These are phyloP conservation scores for Mythimna albipuncta DNA, from an alignment of 2,888 invertebrate species.

Conservation along the genomic window DNA sequence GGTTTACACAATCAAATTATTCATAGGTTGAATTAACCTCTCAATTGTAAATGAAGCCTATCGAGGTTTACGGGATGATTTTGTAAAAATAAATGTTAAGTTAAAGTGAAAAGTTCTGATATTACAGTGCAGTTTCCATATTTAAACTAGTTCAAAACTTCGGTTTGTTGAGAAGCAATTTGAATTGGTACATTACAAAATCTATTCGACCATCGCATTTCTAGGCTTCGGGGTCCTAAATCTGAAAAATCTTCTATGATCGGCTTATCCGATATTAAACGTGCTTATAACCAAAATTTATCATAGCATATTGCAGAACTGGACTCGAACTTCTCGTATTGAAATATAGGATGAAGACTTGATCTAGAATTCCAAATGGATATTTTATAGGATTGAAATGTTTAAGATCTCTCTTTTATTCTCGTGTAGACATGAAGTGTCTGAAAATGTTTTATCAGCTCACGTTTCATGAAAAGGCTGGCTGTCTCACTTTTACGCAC, in stretches of 20 bases:
- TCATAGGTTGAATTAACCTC: too few relatives aligned
- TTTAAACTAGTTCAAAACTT: not conserved
- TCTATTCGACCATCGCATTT: not conserved
- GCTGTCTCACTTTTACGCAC: not conserved
- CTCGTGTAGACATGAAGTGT: not conserved
- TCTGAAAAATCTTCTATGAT: not conserved
- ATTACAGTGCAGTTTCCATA: not conserved
- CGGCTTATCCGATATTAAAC: not conserved
- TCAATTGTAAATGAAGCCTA: too few relatives aligned
- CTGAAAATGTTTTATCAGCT: not conserved
- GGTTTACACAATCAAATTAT: too few relatives aligned
- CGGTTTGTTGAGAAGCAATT: not conserved
- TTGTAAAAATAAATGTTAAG: too few relatives aligned
- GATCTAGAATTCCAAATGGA: not conserved
- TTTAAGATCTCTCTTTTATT: not conserved
- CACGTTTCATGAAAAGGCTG: not conserved
- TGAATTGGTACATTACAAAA: not conserved
- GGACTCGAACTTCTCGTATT: not conserved
- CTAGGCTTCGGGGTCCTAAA: not conserved
- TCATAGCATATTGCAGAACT: not conserved
- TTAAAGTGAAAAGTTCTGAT: too few relatives aligned
- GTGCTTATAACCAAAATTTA: not conserved
- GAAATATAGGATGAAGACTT: constrained; percentile 1
- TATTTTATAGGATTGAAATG: not conserved
- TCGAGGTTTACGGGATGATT: too few relatives aligned